These are phyloP conservation scores for Embidobia sp. DNA, from an alignment of 2,888 invertebrate species.

Conservation along the genomic window DNA sequence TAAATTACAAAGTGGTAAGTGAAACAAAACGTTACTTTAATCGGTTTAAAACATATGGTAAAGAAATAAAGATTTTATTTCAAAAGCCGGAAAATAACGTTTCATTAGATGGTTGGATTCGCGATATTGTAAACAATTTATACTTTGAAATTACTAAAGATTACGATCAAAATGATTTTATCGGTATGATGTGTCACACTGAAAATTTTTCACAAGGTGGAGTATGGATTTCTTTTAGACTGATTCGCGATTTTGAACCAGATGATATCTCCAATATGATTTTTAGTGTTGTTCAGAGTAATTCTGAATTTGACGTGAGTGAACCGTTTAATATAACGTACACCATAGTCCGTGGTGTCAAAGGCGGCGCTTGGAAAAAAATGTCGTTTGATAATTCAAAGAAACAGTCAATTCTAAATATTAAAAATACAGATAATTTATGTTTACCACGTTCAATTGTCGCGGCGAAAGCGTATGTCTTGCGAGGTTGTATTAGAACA, in stretches of 20 bases:
- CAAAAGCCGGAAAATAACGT: background rate
- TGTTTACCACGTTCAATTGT: conserved; percentile 2
- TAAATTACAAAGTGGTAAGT: too few species aligned
- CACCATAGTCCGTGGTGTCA: background rate
- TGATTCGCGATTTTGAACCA: background rate
- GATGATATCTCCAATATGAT: background rate
- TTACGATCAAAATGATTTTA: background rate
- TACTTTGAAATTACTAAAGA: background rate
- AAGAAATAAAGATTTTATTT: background rate
- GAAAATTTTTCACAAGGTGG: background rate
- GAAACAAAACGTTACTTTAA: background rate
- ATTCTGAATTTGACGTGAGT: background rate
- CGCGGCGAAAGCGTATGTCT: background rate
- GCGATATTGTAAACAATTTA: background rate
- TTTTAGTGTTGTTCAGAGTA: too few species aligned
- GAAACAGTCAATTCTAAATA: conserved; percentile 10
- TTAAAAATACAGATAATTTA: background rate
- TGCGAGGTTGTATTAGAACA: background rate
- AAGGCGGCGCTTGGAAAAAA: background rate
- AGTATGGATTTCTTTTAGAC: conserved; percentile 3
- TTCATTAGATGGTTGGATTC: background rate
- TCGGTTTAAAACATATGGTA: conserved; percentile 1
- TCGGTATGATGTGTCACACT: background rate
- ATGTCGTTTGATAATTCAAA: background rate
- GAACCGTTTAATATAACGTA: background rate